phyloP scores from a whole-genome alignment of 2,797 vertebrate genomes.

The Pseudochromis fuscus region DNA sequence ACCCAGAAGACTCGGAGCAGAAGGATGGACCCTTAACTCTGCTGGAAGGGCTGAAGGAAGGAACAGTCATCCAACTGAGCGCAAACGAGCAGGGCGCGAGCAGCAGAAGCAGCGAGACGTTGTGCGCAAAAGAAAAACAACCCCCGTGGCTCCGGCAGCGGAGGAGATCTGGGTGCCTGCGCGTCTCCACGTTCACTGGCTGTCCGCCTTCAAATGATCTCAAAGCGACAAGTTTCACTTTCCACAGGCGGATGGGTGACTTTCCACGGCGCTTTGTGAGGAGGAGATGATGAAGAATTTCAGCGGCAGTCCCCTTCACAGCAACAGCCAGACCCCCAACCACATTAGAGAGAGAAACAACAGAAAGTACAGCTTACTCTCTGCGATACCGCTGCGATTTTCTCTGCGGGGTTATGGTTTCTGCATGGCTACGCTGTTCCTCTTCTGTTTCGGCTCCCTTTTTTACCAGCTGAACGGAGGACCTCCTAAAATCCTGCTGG shows the following conservation, averaged over 20 bases:
- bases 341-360: constrained; percentile 82
- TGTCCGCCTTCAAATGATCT: constrained; percentile 70
- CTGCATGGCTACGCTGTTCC: constrained; percentile 93
- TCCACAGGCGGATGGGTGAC: constrained; percentile 90
- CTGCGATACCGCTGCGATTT: constrained; percentile 84
- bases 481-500: constrained; percentile 92
- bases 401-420: constrained; percentile 93
- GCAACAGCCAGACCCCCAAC: constrained; percentile 83
- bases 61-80: constrained; percentile 65
- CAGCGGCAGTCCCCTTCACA: constrained; percentile 83
- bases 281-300: constrained; percentile 93
- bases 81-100: constrained; percentile 51
- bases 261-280: constrained; percentile 87
- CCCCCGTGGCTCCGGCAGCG: constrained; percentile 63
- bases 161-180: constrained; percentile 55
- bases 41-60: constrained; percentile 74
- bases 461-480: constrained; percentile 96
- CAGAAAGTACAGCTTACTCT: constrained; percentile 83
- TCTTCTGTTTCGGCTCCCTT: constrained; percentile 95
- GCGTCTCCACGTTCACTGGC: constrained; percentile 58
- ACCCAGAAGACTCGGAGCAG: constrained; percentile 71
- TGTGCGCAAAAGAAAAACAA: constrained; percentile 54
- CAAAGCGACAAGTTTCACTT: constrained; percentile 78
- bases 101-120: constrained; percentile 42
- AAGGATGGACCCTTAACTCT: constrained; percentile 83